A percentile compares a stretch with the other conserved stretches of the same genome.
phyloP scores from a whole-genome alignment of 2,888 invertebrate species.

The Epinotia bilunana region DNA sequence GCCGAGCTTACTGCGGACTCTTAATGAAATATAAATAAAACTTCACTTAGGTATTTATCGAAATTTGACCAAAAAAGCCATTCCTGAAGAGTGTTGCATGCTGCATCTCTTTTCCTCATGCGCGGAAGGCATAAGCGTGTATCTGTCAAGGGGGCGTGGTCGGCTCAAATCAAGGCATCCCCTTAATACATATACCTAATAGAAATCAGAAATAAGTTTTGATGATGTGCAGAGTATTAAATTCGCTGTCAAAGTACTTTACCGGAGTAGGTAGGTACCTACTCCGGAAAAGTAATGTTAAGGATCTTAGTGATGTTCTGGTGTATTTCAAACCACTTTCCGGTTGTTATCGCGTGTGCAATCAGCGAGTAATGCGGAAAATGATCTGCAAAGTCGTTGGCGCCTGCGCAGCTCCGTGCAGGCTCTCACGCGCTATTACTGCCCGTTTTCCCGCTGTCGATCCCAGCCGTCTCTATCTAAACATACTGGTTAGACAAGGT shows the following conservation, averaged over 20 bases:
- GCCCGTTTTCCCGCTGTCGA: conserved; percentile 32
- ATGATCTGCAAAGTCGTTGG: conserved; percentile 32
- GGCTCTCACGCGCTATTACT: conserved; percentile 26
- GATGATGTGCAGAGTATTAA: neutral
- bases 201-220: too few relatives aligned
- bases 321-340: conserved; percentile 28
- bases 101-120: too few relatives aligned
- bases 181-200: too few relatives aligned
- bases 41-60: too few relatives aligned
- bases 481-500: conserved; percentile 27
- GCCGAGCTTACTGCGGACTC: too few relatives aligned
- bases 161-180: too few relatives aligned
- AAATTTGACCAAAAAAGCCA: too few relatives aligned
- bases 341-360: conserved; percentile 37
- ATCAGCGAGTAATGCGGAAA: conserved; percentile 44
- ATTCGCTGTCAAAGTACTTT: neutral
- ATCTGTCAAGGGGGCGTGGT: too few relatives aligned
- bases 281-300: conserved; percentile 10
- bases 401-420: conserved; percentile 25
- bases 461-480: conserved; percentile 26
- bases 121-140: too few relatives aligned
- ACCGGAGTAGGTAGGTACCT: too few relatives aligned
- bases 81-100: too few relatives aligned
- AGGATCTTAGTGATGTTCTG: conserved; percentile 15
- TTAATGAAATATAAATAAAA: too few relatives aligned